phyloP scores from a whole-genome alignment of 2,888 invertebrate genomes.

The Parthenolecanium corni region DNA sequence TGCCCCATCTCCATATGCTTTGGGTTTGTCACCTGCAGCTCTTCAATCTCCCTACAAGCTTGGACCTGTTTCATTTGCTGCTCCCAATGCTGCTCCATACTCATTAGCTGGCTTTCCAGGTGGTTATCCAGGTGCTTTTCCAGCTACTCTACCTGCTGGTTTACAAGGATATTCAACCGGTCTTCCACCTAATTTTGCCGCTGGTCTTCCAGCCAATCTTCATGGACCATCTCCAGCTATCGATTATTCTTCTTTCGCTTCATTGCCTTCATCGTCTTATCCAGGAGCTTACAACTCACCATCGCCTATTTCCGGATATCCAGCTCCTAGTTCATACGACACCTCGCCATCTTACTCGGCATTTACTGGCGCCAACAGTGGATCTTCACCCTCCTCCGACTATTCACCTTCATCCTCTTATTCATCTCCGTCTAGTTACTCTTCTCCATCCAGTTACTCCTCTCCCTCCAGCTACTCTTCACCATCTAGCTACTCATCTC shows the following conservation, averaged over 20 bases:
- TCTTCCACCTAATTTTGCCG: too few relatives aligned
- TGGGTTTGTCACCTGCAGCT: neutral
- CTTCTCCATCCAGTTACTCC: slow-evolving; percentile 1
- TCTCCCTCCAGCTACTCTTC: slow-evolving; percentile 3
- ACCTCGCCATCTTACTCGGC: slow-evolving; percentile 16
- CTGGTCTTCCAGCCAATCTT: too few relatives aligned
- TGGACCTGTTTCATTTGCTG: neutral
- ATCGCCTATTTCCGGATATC: neutral
- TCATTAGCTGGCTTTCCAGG: too few relatives aligned
- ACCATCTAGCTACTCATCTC: slow-evolving; percentile 2
- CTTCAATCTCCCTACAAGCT: neutral
- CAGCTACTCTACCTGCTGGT: neutral
- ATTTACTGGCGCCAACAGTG: neutral
- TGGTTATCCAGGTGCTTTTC: too few relatives aligned
- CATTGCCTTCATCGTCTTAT: slow-evolving; percentile 1
- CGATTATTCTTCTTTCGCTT: neutral
- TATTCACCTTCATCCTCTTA: slow-evolving; percentile 6
- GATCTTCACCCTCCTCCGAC: too few relatives aligned
- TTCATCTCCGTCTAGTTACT: too few relatives aligned
- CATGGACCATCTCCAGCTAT: neutral
- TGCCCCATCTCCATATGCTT: neutral
- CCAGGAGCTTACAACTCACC: neutral
- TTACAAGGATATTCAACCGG: neutral
- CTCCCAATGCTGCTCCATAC: neutral
- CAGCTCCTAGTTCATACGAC: neutral